Base-by-base conservation (phyloP, 2,888 invertebrate genomes). In the Ophion costatus region DNA sequence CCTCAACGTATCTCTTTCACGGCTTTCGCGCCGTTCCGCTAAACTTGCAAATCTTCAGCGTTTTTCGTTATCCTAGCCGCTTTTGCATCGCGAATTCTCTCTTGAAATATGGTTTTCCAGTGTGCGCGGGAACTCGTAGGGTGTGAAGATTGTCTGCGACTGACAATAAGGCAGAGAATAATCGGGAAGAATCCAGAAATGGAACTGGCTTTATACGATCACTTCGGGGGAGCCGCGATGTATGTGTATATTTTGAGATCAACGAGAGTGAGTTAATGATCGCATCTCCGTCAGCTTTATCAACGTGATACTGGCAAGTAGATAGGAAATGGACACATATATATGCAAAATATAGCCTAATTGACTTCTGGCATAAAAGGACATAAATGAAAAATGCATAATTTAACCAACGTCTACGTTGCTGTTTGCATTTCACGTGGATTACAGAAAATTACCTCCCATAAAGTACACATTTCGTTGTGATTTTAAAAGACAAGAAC, bases 71-170 rank as follows among this genome's bases (percentile, higher is more conserved):
- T 29, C 63, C 17, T 24, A 63, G 29, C 45, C 45, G 29, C n/a
- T 75, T 75, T 63, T 24, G n/a, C 63, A 63, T 75, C 24, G 24
- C 24, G 51, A 63, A 64, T 75, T 29, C 22, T n/a, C 20, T 5
- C 24, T 45, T 29, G n/a, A 64, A 61, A 75, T 45, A 33, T 59
- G 20, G 11, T 59, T 59, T 59, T 45, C 38, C 20, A 9, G 59
- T 38, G 14, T 9, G 38, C 33, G 38, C 14, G 11, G 38, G 4
- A 59, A 59, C 33, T 20, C 20, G 20, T 2, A 14, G 2, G 20
- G 38, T 38, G 38, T 33, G 56, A 5, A 71, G 51, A 14, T 71
- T 33, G n/a, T n/a, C 10, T 71, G 33, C 56, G 57, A n/a, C 56
- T 29, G 24, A 29, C 45, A 69, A 45, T 69, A 22, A 69, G 51